Evolutionary conservation across 2,888 invertebrate species (phyloP).

Genomic region (Hemistola chrysoprasaria): DNA sequence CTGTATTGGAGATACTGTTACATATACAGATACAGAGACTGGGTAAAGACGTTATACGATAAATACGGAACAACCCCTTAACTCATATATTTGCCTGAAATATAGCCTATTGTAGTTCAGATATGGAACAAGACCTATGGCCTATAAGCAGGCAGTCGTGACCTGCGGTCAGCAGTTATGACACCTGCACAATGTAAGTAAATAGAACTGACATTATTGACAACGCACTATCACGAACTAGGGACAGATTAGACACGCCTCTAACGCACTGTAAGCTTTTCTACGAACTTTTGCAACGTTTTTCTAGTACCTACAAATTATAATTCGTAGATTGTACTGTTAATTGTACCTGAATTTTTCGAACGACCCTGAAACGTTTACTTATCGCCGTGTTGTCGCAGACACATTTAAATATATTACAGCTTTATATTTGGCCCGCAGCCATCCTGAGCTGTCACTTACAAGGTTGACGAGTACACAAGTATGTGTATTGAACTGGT

Average conservation of each 20-base stretch:
- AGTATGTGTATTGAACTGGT: slow-evolving; percentile 44
- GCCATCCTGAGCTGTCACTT: slow-evolving; percentile 43
- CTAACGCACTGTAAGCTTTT: slow-evolving; percentile 33
- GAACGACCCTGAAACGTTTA: slow-evolving; percentile 58
- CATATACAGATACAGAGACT: too few relatives aligned
- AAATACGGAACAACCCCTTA: too few relatives aligned
- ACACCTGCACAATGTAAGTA: slow-evolving; percentile 26
- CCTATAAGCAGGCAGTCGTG: too few relatives aligned
- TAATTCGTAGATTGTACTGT: too few relatives aligned
- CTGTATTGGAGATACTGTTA: too few relatives aligned
- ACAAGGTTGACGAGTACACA: slow-evolving; percentile 71
- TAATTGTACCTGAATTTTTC: slow-evolving; percentile 9
- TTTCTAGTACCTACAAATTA: slow-evolving; percentile 8
- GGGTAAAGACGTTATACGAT: too few relatives aligned
- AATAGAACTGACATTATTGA: slow-evolving; percentile 22
- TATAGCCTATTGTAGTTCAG: too few relatives aligned
- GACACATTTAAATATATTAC: slow-evolving; percentile 64
- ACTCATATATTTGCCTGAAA: too few relatives aligned
- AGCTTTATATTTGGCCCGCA: slow-evolving; percentile 54
- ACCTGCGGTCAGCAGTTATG: slow-evolving; percentile 6
- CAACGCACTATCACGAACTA: slow-evolving; percentile 19
- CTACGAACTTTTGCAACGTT: slow-evolving; percentile 38
- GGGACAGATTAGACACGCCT: slow-evolving; percentile 48
- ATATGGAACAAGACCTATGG: too few relatives aligned
- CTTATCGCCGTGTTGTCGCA: slow-evolving; percentile 56